Evolutionary conservation across 2,797 vertebrate genomes (phyloP).

Genomic region (Leuciscus waleckii): DNA sequence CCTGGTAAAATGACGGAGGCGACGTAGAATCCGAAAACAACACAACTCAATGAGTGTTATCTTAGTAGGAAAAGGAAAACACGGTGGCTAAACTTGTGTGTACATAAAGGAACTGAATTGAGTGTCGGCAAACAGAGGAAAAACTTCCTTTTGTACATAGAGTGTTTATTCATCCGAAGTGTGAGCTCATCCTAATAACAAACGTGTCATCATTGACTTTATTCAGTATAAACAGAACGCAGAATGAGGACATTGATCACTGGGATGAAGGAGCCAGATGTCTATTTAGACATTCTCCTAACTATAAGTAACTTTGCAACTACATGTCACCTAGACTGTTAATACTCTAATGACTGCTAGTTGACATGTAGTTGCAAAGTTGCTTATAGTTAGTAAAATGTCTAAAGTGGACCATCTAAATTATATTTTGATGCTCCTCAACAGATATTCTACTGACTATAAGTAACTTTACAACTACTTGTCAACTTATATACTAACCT

Average conservation of each 20-base stretch:
- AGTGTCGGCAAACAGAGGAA: slow-evolving; percentile 41
- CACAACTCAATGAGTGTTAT: slow-evolving; percentile 24
- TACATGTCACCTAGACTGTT: neutral
- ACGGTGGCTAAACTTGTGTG: neutral
- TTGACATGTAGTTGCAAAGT: neutral
- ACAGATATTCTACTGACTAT: no score
- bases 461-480: no score
- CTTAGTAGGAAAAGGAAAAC: slow-evolving; percentile 14
- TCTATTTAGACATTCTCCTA: neutral
- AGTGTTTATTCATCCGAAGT: slow-evolving; percentile 13
- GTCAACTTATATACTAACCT: no score
- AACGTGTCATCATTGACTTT: slow-evolving; percentile 3
- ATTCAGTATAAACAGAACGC: neutral
- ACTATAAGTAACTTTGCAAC: neutral
- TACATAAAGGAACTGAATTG: slow-evolving; percentile 14
- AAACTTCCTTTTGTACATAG: slow-evolving; percentile 25
- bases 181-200: slow-evolving; percentile 9
- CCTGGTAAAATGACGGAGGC: slow-evolving; percentile 45
- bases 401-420: neutral
- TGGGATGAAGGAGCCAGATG: slow-evolving; percentile 41
- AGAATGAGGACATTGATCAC: slow-evolving; percentile 35
- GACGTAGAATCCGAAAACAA: neutral
- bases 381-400: neutral
- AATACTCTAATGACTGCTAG: no score
- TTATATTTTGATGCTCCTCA: neutral